Evolutionary conservation across 2,888 invertebrate species (phyloP), one percentile per base, ranked within the genome.

Genomic region (Julus scandinavius): DNA sequence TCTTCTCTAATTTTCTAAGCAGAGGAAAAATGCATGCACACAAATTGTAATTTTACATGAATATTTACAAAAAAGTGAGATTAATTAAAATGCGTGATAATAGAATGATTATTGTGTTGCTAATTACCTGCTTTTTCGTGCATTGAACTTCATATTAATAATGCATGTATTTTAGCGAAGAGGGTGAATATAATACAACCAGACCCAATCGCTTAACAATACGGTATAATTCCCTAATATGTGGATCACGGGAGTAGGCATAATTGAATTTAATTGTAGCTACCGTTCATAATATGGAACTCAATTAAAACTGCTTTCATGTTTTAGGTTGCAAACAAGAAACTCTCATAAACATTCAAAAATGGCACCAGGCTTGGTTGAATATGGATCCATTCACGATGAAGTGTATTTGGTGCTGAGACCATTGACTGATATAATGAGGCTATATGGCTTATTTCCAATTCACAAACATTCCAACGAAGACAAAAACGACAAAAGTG

Each of bases 231-330:
- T 38, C 20, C 38, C 0, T 38, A 80, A 80, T 38, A 38, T 9
- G 2, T 29, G 80, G 80, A 0, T 38, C 15, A 80, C 20, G 7
- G 5, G 29, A 20, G 29, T 72, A 72, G 29, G 11, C 72, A 5
- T 80, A 80, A 80, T 80, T 80, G 13, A 80, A 80, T 80, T 80
- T 80, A 80, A 80, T 80, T 80, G 38, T 29, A 38, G 38, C 11
- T 13, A 45, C 7, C 29, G 29, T 29, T 1, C 13, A 1, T 80
- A 80, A 38, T 80, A 80, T 38, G 38, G 2, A 80, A 80, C 38
- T 7, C 80, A 80, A 80, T 80, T 80, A 80, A 38, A 13, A 38
- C 13, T 29, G 1, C 54, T 11, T 6, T 5, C n/a, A 63, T 17
- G n/a, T 63, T 80, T 80, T 29, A 80, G 80, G 80, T 0, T 29